Evolutionary conservation across 2,797 vertebrate species (phyloP).

Genomic region (Sebastes steindachneri): DNA sequence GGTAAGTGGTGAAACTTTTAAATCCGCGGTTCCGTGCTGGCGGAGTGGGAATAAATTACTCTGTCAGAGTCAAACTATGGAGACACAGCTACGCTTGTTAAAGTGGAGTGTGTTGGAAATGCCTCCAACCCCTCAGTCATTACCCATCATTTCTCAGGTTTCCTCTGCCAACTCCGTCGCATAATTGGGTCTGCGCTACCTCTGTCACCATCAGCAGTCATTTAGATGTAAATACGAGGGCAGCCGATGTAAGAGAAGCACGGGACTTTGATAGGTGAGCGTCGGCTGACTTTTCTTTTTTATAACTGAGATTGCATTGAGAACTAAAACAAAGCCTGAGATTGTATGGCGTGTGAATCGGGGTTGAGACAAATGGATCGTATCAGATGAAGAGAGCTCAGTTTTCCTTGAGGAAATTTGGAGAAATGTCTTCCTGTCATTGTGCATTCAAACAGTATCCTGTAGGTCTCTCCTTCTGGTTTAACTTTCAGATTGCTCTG

Average conservation of each 20-base stretch:
- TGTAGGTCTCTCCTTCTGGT: background rate
- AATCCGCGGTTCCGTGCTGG: constrained; percentile 66
- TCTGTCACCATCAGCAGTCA: constrained; percentile 42
- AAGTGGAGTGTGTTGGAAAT: constrained; percentile 45
- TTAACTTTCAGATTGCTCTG: constrained; percentile 1
- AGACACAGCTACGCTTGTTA: constrained; percentile 61
- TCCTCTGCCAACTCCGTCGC: constrained; percentile 30
- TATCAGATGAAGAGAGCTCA: constrained; percentile 19
- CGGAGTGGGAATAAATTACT: constrained; percentile 75
- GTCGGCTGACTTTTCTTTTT: background rate
- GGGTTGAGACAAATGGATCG: constrained; percentile 1
- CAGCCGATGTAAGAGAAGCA: background rate
- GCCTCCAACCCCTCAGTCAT: constrained; percentile 46
- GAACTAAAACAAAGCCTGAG: background rate
- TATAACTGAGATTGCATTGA: background rate
- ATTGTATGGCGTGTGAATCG: background rate
- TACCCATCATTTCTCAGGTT: constrained; percentile 68
- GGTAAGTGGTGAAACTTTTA: constrained; percentile 75
- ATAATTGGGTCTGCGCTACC: constrained; percentile 52
- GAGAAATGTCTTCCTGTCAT: background rate
- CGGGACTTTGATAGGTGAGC: constrained; percentile 22
- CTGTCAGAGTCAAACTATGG: constrained; percentile 59
- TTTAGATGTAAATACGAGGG: constrained; percentile 62
- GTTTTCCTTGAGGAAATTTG: constrained; percentile 17
- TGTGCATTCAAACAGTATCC: background rate